Conservation (phyloP, 53 echinoderm and acorn worm species). For the Echinarachnius parma region DNA sequence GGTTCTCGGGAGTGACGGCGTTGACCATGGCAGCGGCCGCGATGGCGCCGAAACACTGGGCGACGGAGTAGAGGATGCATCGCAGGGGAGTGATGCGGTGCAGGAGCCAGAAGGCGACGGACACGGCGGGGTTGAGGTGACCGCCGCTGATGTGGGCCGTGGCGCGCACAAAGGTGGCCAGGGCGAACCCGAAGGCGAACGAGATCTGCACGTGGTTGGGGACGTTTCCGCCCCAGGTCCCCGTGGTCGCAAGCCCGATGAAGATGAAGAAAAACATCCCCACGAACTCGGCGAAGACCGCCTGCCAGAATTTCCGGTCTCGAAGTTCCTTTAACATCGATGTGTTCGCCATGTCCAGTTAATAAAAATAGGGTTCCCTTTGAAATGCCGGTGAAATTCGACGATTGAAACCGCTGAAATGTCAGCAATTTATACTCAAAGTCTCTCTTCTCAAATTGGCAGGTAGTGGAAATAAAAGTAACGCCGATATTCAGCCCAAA, state of each 20-base stretch:
- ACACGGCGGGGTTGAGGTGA: constrained; percentile 89
- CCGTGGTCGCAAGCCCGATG: constrained; percentile 66
- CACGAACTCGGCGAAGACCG: constrained; percentile 72
- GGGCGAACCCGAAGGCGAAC: constrained; percentile 77
- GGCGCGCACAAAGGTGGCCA: constrained; percentile 83
- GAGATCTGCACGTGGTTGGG: constrained; percentile 61
- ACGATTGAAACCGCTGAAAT: too few species aligned
- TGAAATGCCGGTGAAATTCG: too few species aligned
- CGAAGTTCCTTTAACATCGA: constrained; percentile 54
- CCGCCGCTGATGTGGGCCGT: constrained; percentile 93
- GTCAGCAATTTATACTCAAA: too few species aligned
- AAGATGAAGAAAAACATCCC: constrained; percentile 75
- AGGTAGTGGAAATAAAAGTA: too few species aligned
- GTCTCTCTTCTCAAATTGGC: too few species aligned
- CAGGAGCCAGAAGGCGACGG: constrained; percentile 68
- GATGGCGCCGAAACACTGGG: constrained; percentile 70
- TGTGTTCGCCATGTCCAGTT: too few species aligned
- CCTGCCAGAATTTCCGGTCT: constrained; percentile 68
- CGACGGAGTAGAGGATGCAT: constrained; percentile 49
- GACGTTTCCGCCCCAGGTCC: constrained; percentile 8
- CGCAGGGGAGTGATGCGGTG: constrained; percentile 68
- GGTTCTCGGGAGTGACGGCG: constrained; percentile 14
- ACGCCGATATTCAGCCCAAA: too few species aligned
- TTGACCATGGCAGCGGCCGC: constrained; percentile 62
- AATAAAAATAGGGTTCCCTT: too few species aligned